phyloP scores from a whole-genome alignment of 2,113 vertebrate genomes.

The Oceanites oceanicus region DNA sequence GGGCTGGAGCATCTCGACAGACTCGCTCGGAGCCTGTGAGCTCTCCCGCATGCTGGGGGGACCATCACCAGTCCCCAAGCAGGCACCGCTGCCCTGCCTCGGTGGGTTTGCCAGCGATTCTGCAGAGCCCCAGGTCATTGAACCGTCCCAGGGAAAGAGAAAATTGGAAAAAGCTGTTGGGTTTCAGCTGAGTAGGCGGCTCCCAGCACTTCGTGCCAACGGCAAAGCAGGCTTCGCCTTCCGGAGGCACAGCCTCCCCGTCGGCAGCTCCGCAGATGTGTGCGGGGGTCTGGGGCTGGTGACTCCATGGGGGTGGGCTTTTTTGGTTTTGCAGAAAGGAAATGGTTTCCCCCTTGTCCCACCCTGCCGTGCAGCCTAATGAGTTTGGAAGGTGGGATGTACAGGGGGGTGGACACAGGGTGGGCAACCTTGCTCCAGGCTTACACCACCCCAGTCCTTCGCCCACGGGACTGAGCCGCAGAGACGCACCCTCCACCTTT shows the following conservation, averaged over 20 bases:
- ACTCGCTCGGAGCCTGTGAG: neutral
- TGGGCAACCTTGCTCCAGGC: neutral
- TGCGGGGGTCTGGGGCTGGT: neutral
- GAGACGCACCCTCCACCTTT: neutral
- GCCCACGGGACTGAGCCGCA: rapidly evolving
- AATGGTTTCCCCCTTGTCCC: neutral
- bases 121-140: constrained; percentile 35
- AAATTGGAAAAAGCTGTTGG: constrained; percentile 64
- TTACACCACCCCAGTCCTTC: neutral
- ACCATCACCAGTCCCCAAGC: neutral
- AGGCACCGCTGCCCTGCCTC: neutral
- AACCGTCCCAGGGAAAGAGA: constrained; percentile 19
- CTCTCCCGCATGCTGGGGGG: neutral
- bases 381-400: neutral
- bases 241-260: constrained; percentile 48
- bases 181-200: constrained; percentile 59
- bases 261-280: constrained; percentile 35
- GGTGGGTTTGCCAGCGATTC: neutral
- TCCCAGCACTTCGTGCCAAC: constrained; percentile 33
- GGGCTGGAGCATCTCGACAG: neutral
- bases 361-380: neutral
- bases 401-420: neutral
- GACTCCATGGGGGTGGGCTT: neutral
- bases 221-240: constrained; percentile 37
- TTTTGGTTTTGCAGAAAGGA: constrained; percentile 35